Conservation (phyloP, 92 coral and sea anemone species). For the Blastomussa wellsi region DNA sequence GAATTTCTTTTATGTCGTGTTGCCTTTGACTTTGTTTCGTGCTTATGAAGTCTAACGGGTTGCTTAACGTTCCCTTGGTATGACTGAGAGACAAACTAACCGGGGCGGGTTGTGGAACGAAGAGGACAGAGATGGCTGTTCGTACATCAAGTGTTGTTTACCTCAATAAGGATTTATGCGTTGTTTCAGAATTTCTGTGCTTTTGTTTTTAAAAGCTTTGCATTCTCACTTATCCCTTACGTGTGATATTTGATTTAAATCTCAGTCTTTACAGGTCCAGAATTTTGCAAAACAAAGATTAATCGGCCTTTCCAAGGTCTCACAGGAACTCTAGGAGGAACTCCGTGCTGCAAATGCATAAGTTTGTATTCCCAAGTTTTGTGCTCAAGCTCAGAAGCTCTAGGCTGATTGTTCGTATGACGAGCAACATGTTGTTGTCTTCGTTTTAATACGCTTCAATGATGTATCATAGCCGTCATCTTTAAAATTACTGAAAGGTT, state of each 20-base stretch:
- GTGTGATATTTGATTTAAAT: constrained; percentile 15
- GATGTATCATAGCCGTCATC: neutral
- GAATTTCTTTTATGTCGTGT: neutral
- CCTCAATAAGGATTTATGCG: neutral
- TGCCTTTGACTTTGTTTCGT: neutral
- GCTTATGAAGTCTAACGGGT: neutral
- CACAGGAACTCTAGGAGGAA: neutral
- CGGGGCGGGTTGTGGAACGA: neutral
- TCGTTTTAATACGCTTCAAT: neutral
- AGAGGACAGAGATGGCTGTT: neutral
- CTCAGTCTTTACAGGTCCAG: constrained; percentile 10
- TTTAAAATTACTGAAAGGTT: neutral
- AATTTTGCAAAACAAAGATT: neutral
- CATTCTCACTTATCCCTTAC: constrained; percentile 13
- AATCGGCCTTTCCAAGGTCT: neutral
- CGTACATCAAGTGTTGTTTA: neutral
- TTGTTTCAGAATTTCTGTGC: neutral
- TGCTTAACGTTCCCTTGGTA: too few species aligned
- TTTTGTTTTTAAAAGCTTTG: constrained; percentile 6
- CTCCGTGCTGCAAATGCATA: too few species aligned
- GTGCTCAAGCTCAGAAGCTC: neutral
- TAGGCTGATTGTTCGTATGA: neutral
- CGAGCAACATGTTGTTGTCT: neutral
- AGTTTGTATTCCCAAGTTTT: neutral
- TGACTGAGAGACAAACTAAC: neutral